These are phyloP conservation scores for Vanessa tameamea DNA, from an alignment of 1,140 invertebrate species.

Conservation along the genomic window DNA sequence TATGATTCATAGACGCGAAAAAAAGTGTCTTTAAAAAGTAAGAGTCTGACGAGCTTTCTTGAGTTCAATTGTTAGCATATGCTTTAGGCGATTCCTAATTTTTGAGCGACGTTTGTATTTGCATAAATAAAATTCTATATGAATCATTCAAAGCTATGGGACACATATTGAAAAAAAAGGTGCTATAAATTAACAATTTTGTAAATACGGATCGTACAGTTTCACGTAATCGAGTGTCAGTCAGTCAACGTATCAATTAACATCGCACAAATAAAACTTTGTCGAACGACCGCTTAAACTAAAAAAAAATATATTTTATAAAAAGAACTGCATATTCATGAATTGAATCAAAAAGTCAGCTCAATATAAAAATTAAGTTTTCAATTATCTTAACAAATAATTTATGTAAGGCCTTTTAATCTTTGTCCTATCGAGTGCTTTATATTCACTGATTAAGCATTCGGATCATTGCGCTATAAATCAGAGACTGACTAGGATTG, in stretches of 20 bases:
- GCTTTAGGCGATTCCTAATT: too few relatives aligned
- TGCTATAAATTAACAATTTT: background rate
- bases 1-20: too few relatives aligned
- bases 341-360: background rate
- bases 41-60: too few relatives aligned
- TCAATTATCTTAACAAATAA: background rate
- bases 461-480: constrained; percentile 56
- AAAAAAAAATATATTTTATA: background rate
- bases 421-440: constrained; percentile 7
- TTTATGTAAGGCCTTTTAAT: constrained; percentile 13
- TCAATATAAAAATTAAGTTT: background rate
- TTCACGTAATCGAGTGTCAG: background rate
- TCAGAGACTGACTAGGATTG: constrained; percentile 58
- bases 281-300: background rate
- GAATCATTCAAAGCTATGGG: too few relatives aligned
- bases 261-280: background rate
- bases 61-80: too few relatives aligned
- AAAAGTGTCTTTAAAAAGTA: too few relatives aligned
- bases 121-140: too few relatives aligned
- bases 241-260: constrained; percentile 5
- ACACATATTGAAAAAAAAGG: too few relatives aligned
- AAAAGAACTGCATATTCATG: too few relatives aligned
- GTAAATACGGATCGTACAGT: background rate
- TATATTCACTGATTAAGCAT: constrained; percentile 41
- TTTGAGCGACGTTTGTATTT: too few relatives aligned